These are phyloP conservation scores for Anthoscopus minutus DNA, from an alignment of 2,113 vertebrate genomes.

Conservation along the genomic window DNA sequence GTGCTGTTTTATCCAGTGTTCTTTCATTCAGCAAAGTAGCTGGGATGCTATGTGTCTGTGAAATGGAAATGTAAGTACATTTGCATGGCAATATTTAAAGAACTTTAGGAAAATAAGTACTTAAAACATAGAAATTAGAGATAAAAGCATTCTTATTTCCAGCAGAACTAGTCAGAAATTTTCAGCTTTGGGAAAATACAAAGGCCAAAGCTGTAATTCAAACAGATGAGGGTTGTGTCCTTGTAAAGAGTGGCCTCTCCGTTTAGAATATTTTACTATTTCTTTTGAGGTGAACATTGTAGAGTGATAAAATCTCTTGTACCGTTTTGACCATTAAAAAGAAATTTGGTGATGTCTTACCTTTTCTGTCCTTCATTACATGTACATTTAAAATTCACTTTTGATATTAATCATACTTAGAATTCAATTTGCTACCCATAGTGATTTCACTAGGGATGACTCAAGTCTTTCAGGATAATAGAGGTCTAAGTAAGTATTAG, in stretches of 20 bases:
- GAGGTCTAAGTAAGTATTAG: constrained; percentile 1
- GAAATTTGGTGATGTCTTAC: constrained; percentile 11
- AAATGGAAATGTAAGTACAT: constrained; percentile 25
- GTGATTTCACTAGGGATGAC: background rate
- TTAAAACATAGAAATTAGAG: background rate
- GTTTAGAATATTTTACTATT: constrained; percentile 25
- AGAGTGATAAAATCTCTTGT: background rate
- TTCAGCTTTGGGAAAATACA: background rate
- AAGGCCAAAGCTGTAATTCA: background rate
- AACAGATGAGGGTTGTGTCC: background rate
- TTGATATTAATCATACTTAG: constrained; percentile 32
- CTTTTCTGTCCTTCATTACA: constrained; percentile 20
- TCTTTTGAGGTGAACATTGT: background rate
- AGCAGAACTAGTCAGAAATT: background rate
- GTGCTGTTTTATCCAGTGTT: background rate
- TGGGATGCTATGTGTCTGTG: background rate
- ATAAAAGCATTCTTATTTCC: background rate
- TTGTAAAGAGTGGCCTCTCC: background rate
- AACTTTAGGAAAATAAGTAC: background rate
- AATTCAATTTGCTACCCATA: constrained; percentile 16
- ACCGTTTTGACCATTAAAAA: background rate
- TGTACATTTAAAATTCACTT: constrained; percentile 31
- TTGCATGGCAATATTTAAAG: background rate
- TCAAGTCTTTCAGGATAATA: constrained; percentile 1
- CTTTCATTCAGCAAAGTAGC: constrained; percentile 1